These are phyloP conservation scores for Suillia variegata DNA, from an alignment of 2,888 invertebrate genomes.

Conservation along the genomic window DNA sequence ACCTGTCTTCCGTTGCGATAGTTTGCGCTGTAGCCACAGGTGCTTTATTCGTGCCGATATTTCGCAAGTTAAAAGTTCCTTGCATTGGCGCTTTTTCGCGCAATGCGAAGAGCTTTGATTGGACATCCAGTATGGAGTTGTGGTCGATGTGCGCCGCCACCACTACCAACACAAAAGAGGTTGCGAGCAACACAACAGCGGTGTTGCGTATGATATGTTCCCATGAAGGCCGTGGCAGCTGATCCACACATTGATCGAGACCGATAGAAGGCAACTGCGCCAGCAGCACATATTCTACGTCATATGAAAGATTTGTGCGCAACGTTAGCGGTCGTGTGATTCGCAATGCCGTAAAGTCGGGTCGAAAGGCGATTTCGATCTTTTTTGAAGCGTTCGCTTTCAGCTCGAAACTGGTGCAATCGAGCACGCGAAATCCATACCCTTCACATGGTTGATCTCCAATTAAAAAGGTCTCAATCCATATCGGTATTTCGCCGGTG, in stretches of 20 bases:
- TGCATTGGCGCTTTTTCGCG: conserved; percentile 65
- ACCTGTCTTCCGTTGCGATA: conserved; percentile 8
- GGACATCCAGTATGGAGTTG: conserved; percentile 68
- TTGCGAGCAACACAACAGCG: conserved; percentile 66
- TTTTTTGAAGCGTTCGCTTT: conserved; percentile 75
- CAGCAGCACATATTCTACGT: conserved; percentile 72
- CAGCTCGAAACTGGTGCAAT: conserved; percentile 75
- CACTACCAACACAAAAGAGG: conserved; percentile 69
- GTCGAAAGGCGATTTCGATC: conserved; percentile 86
- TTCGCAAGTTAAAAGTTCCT: conserved; percentile 69
- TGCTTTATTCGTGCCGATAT: conserved; percentile 39
- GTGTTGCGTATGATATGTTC: conserved; percentile 73
- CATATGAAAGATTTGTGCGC: conserved; percentile 67
- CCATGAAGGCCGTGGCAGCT: conserved; percentile 77
- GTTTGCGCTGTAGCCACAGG: conserved; percentile 10
- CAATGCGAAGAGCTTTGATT: conserved; percentile 59
- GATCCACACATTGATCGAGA: conserved; percentile 71
- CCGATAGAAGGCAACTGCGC: conserved; percentile 69
- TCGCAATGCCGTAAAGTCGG: conserved; percentile 82
- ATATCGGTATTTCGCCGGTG: conserved; percentile 87
- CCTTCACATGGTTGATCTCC: conserved; percentile 75
- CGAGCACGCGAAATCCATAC: conserved; percentile 78
- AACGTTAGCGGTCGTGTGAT: conserved; percentile 70
- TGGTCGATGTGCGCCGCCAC: conserved; percentile 75
- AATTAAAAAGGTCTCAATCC: conserved; percentile 70